Conservation (phyloP, 2,888 invertebrate genomes). For the Steromphala cineraria region DNA sequence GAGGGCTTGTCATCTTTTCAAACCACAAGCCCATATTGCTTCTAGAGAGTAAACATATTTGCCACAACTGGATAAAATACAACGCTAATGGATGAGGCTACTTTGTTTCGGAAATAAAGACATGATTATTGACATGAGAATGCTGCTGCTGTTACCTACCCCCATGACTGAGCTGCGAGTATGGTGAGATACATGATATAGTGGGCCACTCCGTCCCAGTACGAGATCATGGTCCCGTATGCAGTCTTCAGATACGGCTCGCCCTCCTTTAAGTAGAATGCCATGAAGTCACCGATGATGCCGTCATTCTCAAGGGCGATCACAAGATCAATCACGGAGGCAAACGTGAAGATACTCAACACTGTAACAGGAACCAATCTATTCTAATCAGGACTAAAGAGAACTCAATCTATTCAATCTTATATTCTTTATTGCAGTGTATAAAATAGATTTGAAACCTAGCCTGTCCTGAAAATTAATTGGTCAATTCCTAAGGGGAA, state of each 20-base stretch:
- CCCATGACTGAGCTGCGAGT: slow-evolving; percentile 52
- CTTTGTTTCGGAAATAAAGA: not conserved
- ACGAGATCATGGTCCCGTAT: slow-evolving; percentile 71
- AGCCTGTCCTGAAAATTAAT: too few relatives aligned
- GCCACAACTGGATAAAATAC: too few relatives aligned
- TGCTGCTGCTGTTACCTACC: slow-evolving; percentile 40
- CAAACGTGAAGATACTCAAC: slow-evolving; percentile 55
- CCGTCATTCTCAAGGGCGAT: slow-evolving; percentile 62
- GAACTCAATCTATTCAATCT: too few relatives aligned
- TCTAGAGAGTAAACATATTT: too few relatives aligned
- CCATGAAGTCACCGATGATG: slow-evolving; percentile 66
- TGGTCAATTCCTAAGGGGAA: too few relatives aligned
- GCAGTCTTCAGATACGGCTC: slow-evolving; percentile 72
- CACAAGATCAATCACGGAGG: slow-evolving; percentile 57
- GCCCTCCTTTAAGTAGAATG: slow-evolving; percentile 67
- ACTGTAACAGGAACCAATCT: slow-evolving; percentile 38
- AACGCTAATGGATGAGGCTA: too few relatives aligned
- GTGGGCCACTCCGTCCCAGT: slow-evolving; percentile 73
- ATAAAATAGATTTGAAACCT: too few relatives aligned
- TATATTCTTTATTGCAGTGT: too few relatives aligned
- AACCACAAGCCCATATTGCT: too few relatives aligned
- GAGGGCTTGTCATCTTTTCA: too few relatives aligned
- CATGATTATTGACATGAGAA: not conserved
- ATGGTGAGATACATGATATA: slow-evolving; percentile 69
- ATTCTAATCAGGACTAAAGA: too few relatives aligned